Conservation (phyloP, 2,113 vertebrate species). For the Bubalus kerabau region DNA sequence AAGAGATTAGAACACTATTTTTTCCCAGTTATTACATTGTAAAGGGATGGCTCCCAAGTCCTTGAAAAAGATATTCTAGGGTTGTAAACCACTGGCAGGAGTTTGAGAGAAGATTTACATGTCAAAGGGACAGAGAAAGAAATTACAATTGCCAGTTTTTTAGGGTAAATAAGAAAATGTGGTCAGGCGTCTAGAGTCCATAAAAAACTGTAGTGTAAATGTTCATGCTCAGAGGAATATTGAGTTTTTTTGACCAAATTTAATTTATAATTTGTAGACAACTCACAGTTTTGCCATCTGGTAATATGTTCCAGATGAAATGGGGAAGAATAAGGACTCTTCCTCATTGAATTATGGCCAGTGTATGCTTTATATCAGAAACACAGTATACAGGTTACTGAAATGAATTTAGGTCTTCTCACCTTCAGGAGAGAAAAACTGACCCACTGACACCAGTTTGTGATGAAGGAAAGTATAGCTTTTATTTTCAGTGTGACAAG, state of each 20-base stretch:
- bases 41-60: not conserved
- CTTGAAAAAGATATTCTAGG: not conserved
- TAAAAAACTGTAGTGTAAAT: not conserved
- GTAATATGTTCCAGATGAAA: not conserved
- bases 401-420: not conserved
- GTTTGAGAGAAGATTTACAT: not conserved
- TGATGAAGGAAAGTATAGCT: not conserved
- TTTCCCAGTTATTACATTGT: not conserved
- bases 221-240: not conserved
- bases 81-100: not conserved
- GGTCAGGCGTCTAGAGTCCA: not conserved
- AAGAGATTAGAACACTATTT: not conserved
- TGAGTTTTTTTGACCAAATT: not conserved
- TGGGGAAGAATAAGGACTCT: too few relatives aligned
- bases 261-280: not conserved
- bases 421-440: not conserved
- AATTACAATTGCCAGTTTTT: not conserved
- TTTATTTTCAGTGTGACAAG: not conserved
- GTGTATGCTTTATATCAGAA: not conserved
- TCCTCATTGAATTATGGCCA: not conserved
- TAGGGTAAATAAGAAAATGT: not conserved
- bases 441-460: not conserved
- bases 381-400: not conserved
- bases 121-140: not conserved
- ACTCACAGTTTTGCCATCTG: not conserved